Evolutionary conservation across 2,113 vertebrate species (phyloP).

Genomic region (Ceuthmochares aereus): DNA sequence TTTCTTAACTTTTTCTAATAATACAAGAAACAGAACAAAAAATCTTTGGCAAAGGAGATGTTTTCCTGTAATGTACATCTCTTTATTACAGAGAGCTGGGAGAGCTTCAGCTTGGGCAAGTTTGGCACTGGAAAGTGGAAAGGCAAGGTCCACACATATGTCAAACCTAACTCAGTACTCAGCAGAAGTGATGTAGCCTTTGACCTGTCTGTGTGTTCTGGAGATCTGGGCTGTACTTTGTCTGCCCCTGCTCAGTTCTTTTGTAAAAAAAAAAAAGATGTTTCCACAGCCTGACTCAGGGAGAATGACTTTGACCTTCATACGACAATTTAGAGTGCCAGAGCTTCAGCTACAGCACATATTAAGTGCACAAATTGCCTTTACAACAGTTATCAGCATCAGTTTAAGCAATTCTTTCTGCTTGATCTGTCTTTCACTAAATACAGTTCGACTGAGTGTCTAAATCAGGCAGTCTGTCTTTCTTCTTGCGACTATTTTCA

Average conservation of each 20-base stretch:
- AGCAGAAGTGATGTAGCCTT: background rate
- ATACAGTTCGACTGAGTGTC: background rate
- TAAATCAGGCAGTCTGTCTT: background rate
- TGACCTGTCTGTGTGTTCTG: background rate
- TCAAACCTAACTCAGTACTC: background rate
- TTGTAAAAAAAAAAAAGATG: background rate
- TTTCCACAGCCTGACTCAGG: background rate
- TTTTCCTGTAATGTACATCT: background rate
- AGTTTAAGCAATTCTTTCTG: background rate
- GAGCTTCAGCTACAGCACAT: background rate
- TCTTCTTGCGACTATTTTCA: background rate
- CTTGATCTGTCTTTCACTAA: background rate
- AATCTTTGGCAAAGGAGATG: background rate
- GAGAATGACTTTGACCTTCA: background rate
- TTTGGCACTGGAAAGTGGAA: background rate
- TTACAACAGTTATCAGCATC: background rate
- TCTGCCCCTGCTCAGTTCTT: background rate
- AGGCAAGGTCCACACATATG: accelerated
- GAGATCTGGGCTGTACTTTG: background rate
- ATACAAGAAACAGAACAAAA: background rate
- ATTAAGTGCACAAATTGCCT: background rate
- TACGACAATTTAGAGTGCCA: background rate
- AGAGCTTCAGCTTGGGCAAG: background rate
- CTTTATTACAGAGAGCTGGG: background rate
- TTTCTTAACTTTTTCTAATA: background rate